Conservation (phyloP, 1,140 invertebrate genomes). For the Mizuhopecten yessoensis region DNA sequence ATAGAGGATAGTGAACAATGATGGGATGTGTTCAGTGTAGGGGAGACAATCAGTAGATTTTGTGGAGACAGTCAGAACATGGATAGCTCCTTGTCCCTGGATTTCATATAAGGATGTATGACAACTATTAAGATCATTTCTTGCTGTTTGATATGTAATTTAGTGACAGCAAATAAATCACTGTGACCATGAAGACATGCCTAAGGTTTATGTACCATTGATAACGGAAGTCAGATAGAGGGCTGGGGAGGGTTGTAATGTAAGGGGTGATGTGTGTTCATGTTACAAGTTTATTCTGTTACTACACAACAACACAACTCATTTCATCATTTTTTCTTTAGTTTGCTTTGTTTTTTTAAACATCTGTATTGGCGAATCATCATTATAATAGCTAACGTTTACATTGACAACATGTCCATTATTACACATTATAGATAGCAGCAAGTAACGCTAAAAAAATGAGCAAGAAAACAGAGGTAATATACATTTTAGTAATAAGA, state of each 20-base stretch:
- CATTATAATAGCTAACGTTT: neutral
- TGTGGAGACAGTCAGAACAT: too few relatives aligned
- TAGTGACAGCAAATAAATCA: too few relatives aligned
- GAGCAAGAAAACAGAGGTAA: conserved; percentile 18
- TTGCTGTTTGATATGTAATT: too few relatives aligned
- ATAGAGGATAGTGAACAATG: too few relatives aligned
- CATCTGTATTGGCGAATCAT: neutral
- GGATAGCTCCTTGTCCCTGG: too few relatives aligned
- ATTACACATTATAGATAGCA: neutral
- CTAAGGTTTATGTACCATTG: too few relatives aligned
- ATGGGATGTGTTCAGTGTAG: too few relatives aligned
- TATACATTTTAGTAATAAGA: neutral
- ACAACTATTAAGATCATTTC: too few relatives aligned
- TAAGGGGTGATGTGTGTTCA: neutral
- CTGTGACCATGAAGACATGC: too few relatives aligned
- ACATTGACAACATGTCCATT: neutral
- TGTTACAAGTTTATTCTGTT: neutral
- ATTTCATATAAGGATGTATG: too few relatives aligned
- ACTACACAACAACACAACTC: neutral
- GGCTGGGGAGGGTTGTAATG: neutral
- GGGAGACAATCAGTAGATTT: too few relatives aligned
- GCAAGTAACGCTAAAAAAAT: conserved; percentile 35
- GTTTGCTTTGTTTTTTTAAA: conserved; percentile 3
- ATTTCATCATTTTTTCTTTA: neutral
- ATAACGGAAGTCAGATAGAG: neutral